Evolutionary conservation across 2,797 vertebrate genomes (phyloP), one percentile per base, ranked within the genome.

Genomic region (Crossoptilon crossoptilon): DNA sequence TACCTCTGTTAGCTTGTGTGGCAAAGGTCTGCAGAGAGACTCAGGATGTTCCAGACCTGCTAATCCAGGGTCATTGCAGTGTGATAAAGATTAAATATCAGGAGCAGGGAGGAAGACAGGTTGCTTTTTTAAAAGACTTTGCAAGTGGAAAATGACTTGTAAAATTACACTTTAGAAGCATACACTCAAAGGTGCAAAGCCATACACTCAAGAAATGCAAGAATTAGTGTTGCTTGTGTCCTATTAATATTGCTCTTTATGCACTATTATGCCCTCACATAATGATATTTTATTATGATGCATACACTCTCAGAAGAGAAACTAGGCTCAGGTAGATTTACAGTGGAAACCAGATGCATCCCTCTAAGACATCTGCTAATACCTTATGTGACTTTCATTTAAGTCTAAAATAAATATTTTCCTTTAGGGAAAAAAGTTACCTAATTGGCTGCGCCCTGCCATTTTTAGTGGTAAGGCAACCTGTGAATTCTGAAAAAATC

Each of bases 271-370:
- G 68, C 75, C 84, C 66, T 90, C 88, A 29, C 78, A 64, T 87
- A 87, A 88, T 64, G 15, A 33, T 46, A 3, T 43, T 88, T 88
- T 93, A 71, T 88, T 94, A 79, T 77, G 77, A 58, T 27, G 44
- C 46, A 53, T 79, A 75, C 60, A 63, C 74, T 94, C 70, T 63
- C 62, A 39, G 73, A 95, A 56, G 56, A 91, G 90, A 87, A 95
- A 76, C 81, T 68, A 82, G 93, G 84, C 92, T 68, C 88, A 68
- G 84, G 93, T 88, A 91, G 87, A 58, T 64, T 87, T 49, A 77
- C 78, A 95, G 71, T 91, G 95, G 76, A 85, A 95, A 87, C 87
- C 93, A 96, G 93, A 87, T 95, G 93, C 81, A 94, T 71, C 81
- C 33, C 58, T 80, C 91, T n/a, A 8, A 35, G 81, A 78, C 94